These are phyloP conservation scores for Antheraea mylitta DNA, from an alignment of 1,140 invertebrate genomes.

Conservation along the genomic window DNA sequence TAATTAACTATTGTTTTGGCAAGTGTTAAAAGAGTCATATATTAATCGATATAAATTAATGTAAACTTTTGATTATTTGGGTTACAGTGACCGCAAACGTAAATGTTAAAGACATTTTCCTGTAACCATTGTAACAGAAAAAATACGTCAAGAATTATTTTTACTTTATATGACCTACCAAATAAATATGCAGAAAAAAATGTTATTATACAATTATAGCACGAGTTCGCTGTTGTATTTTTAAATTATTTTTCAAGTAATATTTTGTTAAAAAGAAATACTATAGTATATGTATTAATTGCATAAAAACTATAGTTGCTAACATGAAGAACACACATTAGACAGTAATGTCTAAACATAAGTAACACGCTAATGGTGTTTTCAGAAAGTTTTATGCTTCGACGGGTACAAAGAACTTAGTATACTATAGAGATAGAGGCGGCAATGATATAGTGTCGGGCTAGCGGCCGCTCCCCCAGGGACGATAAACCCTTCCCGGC, in stretches of 20 bases:
- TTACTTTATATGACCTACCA: no score
- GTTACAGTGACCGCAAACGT: no score
- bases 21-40: neutral
- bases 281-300: no score
- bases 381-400: conserved; percentile 50
- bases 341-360: conserved; percentile 22
- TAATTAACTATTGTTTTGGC: neutral
- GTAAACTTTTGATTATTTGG: no score
- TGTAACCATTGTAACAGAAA: no score
- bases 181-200: no score
- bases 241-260: no score
- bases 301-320: neutral
- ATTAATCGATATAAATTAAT: neutral
- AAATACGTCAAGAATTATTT: no score
- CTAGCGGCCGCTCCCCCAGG: conserved; percentile 68
- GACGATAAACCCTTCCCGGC: conserved; percentile 73
- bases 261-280: no score
- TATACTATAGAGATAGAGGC: conserved; percentile 61
- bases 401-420: conserved; percentile 55
- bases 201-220: no score
- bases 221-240: no score
- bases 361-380: conserved; percentile 50
- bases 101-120: no score
- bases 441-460: conserved; percentile 76
- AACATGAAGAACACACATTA: conserved; percentile 24